Base-by-base conservation (phyloP, 92 coral and sea anemone species). In the Desmophyllum pertusum region DNA sequence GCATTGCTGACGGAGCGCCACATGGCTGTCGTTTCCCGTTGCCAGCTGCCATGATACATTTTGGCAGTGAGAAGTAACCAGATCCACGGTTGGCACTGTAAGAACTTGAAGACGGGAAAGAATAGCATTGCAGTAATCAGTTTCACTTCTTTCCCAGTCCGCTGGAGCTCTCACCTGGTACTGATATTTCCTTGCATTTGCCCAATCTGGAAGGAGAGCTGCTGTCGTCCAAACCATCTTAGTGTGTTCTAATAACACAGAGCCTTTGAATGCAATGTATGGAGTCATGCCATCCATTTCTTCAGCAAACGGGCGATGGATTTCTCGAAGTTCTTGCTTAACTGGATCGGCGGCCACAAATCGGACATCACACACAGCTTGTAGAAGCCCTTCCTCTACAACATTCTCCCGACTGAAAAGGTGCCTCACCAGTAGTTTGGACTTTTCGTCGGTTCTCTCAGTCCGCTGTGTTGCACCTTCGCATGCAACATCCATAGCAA, bases 21-120 rank as follows among this genome's bases (percentile, higher is more conserved):
- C 57, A 3, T 83, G 79, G 35, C 38, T 70, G 36, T 72, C 88
- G 14, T 85, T 86, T 23, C 70, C 67, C 23, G 48, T 59, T 43
- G 23, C 57, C 9, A 95, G 67, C 27, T 42, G 70, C 13, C 27
- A 43, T 64, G 83, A 92, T 35, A 95, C 36, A 62, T 86, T 92
- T 64, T 72, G 70, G 66, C 94, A 92, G 42, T 95, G 96, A 27
- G 77, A 63, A n/a, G 88, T 80, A 19, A 95, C 96, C 73, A 85
- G 65, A 17, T 90, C 93, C 1, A 81, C 48, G 9, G 81, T 74
- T 25, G 98, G 98, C 18, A 76, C 45, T 52, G 68, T 29, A 19
- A 90, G 37, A 52, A 91, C 75, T 3, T 84, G 75, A 6, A 93
- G 94, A 31, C 52, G 38, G 33, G n/a, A 29, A 17, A 79, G 75